Percentiles rank a stretch among this genome's conserved stretches.
These are phyloP conservation scores for Ceyx cyanopectus DNA, from an alignment of 2,113 vertebrate species.

Conservation along the genomic window DNA sequence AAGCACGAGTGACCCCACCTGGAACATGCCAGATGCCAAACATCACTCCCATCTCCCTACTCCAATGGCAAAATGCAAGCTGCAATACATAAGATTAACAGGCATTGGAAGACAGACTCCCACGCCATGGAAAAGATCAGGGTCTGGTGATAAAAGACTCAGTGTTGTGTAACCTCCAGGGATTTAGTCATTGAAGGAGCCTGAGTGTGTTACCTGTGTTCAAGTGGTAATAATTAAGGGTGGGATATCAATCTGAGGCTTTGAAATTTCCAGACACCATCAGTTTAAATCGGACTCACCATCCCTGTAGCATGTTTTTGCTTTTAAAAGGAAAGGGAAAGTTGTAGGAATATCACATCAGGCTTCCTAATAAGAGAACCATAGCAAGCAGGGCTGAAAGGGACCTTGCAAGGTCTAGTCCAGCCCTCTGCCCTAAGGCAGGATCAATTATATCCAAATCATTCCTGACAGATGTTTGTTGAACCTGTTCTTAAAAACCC, in stretches of 20 bases:
- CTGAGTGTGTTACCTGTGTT: neutral
- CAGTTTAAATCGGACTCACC: constrained; percentile 2
- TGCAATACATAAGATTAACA: neutral
- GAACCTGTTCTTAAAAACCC: constrained; percentile 30
- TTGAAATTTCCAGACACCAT: neutral
- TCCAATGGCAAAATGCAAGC: neutral
- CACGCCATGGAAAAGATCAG: neutral
- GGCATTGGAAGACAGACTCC: neutral
- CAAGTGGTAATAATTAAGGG: neutral
- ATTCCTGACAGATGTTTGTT: constrained; percentile 53
- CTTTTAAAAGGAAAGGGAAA: constrained; percentile 11
- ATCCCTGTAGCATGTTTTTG: neutral
- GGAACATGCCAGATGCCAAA: neutral
- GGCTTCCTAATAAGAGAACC: constrained; percentile 5
- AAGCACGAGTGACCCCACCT: neutral
- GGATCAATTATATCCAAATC: constrained; percentile 61
- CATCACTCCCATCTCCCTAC: neutral
- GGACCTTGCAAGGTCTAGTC: constrained; percentile 25
- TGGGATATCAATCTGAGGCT: neutral
- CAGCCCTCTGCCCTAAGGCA: constrained; percentile 58
- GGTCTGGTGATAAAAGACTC: neutral
- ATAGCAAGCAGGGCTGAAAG: constrained; percentile 2
- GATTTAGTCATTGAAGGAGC: neutral
- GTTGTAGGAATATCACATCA: neutral
- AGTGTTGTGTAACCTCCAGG: neutral